A percentile compares a stretch with the other conserved stretches of the same genome.
Evolutionary conservation across 2,113 vertebrate genomes (phyloP).

Genomic region (Syrmaticus mikado): DNA sequence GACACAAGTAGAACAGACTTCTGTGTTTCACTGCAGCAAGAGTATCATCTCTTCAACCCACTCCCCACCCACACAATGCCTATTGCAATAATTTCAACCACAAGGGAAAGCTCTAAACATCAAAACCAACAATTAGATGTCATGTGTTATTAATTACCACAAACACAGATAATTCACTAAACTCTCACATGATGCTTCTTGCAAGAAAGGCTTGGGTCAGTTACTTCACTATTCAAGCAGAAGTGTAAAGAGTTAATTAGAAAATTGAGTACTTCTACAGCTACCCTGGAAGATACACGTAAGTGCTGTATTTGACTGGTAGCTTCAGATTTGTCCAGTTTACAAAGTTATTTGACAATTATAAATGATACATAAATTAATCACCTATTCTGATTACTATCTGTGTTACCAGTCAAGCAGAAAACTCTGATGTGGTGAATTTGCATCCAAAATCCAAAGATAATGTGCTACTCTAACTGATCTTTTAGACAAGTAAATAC

Average conservation of each 20-base stretch:
- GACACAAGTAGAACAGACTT: neutral
- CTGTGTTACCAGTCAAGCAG: neutral
- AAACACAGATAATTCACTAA: neutral
- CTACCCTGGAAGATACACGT: neutral
- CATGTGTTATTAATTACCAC: neutral
- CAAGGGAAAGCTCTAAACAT: neutral
- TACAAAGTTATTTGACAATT: neutral
- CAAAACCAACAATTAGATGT: neutral
- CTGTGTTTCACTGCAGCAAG: neutral
- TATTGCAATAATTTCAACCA: neutral
- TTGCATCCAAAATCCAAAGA: neutral
- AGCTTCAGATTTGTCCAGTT: neutral
- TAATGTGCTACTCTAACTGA: neutral
- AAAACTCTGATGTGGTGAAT: neutral
- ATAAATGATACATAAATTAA: neutral
- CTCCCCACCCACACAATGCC: neutral
- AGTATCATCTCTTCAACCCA: neutral
- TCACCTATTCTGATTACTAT: neutral
- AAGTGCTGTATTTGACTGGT: neutral
- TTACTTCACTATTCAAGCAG: neutral
- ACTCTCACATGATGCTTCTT: neutral
- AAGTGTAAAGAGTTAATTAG: neutral
- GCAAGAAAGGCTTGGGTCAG: neutral
- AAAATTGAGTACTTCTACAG: neutral
- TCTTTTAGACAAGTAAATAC: neutral